Conservation (phyloP, 2,797 vertebrate genomes). For the Limosa lapponica region DNA sequence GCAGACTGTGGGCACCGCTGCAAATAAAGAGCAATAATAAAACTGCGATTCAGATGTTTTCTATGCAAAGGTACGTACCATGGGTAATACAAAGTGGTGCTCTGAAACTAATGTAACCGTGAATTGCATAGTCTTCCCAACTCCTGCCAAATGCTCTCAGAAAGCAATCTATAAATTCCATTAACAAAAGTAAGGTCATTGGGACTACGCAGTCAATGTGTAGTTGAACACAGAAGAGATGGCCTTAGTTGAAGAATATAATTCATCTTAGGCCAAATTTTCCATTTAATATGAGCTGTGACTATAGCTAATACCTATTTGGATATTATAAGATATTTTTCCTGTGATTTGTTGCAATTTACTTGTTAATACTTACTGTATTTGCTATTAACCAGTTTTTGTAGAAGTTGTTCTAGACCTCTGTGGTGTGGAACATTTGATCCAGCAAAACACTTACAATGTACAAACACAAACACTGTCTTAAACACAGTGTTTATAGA, state of each 20-base stretch:
- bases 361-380: not conserved
- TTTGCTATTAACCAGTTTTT: not conserved
- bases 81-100: not conserved
- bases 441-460: not conserved
- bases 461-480: no score
- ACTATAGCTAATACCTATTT: not conserved
- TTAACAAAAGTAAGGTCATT: not conserved
- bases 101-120: not conserved
- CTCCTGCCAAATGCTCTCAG: not conserved
- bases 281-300: not conserved
- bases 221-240: not conserved
- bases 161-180: constrained; percentile 2
- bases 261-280: not conserved
- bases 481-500: not conserved
- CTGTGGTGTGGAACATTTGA: not conserved
- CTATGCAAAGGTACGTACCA: not conserved
- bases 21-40: not conserved
- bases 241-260: not conserved
- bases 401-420: not conserved
- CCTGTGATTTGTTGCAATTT: not conserved
- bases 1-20: not conserved
- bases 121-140: not conserved
- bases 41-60: not conserved
- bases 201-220: not conserved
- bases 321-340: not conserved